Evolutionary conservation across 2,888 invertebrate species (phyloP).

Genomic region (Caenorhabditis sp.): DNA sequence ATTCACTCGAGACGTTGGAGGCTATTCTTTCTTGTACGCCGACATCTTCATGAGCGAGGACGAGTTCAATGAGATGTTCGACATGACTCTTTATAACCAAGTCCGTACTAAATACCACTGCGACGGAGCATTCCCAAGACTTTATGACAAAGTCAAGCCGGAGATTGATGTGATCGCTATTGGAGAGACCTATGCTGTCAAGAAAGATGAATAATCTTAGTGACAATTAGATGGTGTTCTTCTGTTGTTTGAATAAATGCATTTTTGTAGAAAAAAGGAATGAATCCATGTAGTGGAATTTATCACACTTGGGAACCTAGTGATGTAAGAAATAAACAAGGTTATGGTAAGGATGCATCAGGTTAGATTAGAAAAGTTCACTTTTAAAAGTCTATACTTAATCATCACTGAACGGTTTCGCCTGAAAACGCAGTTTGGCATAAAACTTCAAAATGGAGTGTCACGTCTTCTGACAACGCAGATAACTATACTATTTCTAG

Average conservation of each 20-base stretch:
- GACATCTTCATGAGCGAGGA: conserved; percentile 88
- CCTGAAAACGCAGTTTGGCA: too few relatives aligned
- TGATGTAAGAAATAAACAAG: too few relatives aligned
- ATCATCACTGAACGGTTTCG: too few relatives aligned
- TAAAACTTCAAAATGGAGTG: too few relatives aligned
- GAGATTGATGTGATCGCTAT: conserved; percentile 80
- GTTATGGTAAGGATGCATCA: too few relatives aligned
- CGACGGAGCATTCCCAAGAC: conserved; percentile 71
- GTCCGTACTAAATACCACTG: conserved; percentile 84
- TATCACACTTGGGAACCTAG: too few relatives aligned
- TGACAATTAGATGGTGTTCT: neutral
- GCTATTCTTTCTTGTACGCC: conserved; percentile 88
- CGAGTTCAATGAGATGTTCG: conserved; percentile 88
- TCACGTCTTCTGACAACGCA: too few relatives aligned
- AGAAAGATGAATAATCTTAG: conserved; percentile 54
- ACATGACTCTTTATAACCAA: conserved; percentile 87
- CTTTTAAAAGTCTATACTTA: too few relatives aligned
- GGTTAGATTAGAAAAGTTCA: too few relatives aligned
- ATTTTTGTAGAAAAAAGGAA: neutral
- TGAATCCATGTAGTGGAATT: too few relatives aligned
- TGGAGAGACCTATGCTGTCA: conserved; percentile 75
- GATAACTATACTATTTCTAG: too few relatives aligned
- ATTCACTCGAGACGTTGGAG: conserved; percentile 88
- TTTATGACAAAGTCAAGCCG: conserved; percentile 74
- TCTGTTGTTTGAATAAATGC: conserved; percentile 1